Evolutionary conservation across 2,113 vertebrate genomes (phyloP).

Genomic region (Pelodiscus sinensis): DNA sequence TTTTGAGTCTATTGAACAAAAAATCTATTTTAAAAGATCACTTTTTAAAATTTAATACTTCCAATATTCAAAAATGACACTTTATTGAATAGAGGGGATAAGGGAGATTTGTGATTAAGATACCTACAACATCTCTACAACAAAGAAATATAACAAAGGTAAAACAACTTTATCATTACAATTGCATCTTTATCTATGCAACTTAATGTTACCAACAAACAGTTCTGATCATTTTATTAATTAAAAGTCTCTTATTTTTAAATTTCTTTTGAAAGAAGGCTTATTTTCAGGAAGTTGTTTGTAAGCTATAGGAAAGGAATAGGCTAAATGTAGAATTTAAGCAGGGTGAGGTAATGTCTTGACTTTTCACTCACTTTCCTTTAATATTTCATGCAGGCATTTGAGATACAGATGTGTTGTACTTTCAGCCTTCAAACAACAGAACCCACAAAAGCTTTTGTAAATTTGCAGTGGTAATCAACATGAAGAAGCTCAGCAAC

Average conservation of each 20-base stretch:
- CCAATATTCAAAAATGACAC: slow-evolving; percentile 8
- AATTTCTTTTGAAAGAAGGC: slow-evolving; percentile 5
- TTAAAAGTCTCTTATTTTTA: background rate
- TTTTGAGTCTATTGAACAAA: background rate
- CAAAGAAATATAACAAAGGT: background rate
- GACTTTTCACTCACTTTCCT: slow-evolving; percentile 18
- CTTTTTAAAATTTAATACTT: slow-evolving; percentile 44
- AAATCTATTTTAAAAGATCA: slow-evolving; percentile 16
- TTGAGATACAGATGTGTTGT: background rate
- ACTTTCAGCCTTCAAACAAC: slow-evolving; percentile 44
- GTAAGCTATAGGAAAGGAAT: background rate
- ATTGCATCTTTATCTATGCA: too few relatives aligned
- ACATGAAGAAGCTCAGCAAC: background rate
- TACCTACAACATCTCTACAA: background rate
- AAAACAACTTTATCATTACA: background rate
- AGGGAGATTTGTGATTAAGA: background rate
- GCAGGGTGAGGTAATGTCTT: slow-evolving; percentile 4
- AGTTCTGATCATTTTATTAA: slow-evolving; percentile 20
- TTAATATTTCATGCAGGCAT: slow-evolving; percentile 27
- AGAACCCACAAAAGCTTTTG: slow-evolving; percentile 14
- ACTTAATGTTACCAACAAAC: background rate
- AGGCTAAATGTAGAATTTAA: background rate
- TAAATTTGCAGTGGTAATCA: background rate
- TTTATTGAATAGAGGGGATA: slow-evolving; percentile 11
- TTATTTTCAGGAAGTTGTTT: background rate